These are phyloP conservation scores for Drosophila trichaetosa DNA, from an alignment of 2,888 invertebrate genomes.

Conservation along the genomic window DNA sequence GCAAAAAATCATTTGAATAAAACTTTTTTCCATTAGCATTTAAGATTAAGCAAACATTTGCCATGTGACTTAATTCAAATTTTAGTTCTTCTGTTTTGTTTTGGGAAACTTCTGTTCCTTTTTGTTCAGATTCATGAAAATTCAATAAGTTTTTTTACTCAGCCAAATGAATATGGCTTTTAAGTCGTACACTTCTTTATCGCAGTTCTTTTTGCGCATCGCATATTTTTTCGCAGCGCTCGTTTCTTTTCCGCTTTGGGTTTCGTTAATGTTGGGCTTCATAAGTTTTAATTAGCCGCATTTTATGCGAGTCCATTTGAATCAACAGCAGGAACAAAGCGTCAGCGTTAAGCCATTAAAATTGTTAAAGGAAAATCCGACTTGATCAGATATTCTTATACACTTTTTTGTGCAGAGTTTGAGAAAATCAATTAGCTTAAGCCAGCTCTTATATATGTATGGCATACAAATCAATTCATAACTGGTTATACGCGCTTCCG, in stretches of 20 bases:
- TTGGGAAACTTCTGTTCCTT: constrained; percentile 22
- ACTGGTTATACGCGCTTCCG: constrained; percentile 60
- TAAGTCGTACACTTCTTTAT: constrained; percentile 30
- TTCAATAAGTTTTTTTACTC: constrained; percentile 64
- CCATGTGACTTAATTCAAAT: constrained; percentile 8
- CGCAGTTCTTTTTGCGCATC: constrained; percentile 24
- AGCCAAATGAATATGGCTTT: constrained; percentile 55
- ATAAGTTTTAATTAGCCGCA: constrained; percentile 78
- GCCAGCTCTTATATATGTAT: constrained; percentile 22
- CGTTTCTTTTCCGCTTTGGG: constrained; percentile 17
- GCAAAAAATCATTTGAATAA: constrained; percentile 7
- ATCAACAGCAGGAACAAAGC: constrained; percentile 15
- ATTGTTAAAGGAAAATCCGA: constrained; percentile 22
- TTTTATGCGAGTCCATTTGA: constrained; percentile 74
- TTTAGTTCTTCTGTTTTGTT: constrained; percentile 11
- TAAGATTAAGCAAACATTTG: constrained; percentile 8
- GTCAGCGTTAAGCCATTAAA: constrained; percentile 27
- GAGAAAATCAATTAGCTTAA: constrained; percentile 72
- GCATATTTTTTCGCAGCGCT: constrained; percentile 12
- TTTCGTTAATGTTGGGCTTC: constrained; percentile 35
- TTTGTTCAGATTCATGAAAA: constrained; percentile 63
- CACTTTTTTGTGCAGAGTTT: constrained; percentile 38
- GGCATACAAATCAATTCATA: constrained; percentile 44
- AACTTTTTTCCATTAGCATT: constrained; percentile 2
- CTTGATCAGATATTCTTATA: constrained; percentile 10